Evolutionary conservation across 2,888 invertebrate genomes (phyloP).

Genomic region (Drosophila meridionalis): DNA sequence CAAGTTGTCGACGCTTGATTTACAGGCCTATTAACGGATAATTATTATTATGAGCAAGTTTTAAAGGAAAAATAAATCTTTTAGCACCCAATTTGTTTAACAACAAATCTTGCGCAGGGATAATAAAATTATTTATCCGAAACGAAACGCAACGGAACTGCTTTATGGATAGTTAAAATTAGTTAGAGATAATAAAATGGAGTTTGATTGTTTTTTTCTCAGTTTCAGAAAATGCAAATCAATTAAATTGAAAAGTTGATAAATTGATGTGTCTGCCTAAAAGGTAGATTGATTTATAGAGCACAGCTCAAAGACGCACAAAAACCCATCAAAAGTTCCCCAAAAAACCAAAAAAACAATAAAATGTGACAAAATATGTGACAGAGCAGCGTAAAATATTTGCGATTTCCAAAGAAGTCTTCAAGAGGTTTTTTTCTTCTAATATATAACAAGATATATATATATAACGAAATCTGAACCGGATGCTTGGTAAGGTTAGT

Average conservation of each 20-base stretch:
- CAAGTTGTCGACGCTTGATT: constrained; percentile 52
- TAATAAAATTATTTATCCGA: constrained; percentile 8
- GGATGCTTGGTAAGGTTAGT: constrained; percentile 16
- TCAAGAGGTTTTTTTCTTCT: not conserved
- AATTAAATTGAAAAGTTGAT: constrained; percentile 25
- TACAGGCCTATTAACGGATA: constrained; percentile 21
- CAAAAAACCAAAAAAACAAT: constrained; percentile 3
- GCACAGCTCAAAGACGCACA: constrained; percentile 11
- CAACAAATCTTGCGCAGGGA: constrained; percentile 9
- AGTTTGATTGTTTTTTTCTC: not conserved
- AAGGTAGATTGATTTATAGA: constrained; percentile 54
- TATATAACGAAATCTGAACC: constrained; percentile 13
- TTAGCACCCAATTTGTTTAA: constrained; percentile 1
- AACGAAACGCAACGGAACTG: constrained; percentile 12
- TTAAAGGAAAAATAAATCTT: constrained; percentile 1
- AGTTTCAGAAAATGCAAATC: constrained; percentile 37
- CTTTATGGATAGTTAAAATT: constrained; percentile 7
- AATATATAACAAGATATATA: constrained; percentile 8
- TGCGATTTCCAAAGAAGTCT: constrained; percentile 22
- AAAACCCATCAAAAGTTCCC: constrained; percentile 25
- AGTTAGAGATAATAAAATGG: not conserved
- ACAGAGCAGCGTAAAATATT: constrained; percentile 39
- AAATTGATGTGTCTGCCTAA: constrained; percentile 51
- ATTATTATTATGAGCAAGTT: not conserved
- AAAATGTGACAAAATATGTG: constrained; percentile 48